These are phyloP conservation scores for Magallana angulata DNA, from an alignment of 1,140 invertebrate genomes.

Conservation along the genomic window DNA sequence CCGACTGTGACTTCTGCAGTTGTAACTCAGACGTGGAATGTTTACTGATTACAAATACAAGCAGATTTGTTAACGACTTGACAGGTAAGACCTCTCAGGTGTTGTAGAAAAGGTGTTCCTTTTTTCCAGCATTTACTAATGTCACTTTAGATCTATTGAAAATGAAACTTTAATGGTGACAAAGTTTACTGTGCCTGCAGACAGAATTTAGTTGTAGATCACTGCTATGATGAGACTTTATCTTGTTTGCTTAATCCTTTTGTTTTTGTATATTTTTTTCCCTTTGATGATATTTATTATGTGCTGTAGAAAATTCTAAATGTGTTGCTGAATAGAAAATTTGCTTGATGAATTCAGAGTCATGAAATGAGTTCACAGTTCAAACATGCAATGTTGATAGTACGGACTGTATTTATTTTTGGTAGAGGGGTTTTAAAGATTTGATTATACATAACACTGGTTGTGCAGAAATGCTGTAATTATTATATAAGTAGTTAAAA, in stretches of 20 bases:
- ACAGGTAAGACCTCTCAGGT: constrained; percentile 26
- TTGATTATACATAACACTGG: neutral
- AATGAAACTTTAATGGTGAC: neutral
- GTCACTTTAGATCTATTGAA: neutral
- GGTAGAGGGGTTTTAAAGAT: neutral
- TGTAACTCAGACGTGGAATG: constrained; percentile 22
- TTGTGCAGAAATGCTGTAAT: no score
- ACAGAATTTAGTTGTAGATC: neutral
- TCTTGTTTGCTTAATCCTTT: neutral
- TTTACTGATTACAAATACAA: constrained; percentile 33
- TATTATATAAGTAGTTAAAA: no score
- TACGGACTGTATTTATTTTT: neutral
- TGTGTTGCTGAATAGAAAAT: neutral
- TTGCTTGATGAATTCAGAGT: neutral
- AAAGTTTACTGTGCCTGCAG: neutral
- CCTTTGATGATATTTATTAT: neutral
- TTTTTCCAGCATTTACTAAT: neutral
- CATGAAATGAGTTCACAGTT: neutral
- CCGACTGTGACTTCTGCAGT: neutral
- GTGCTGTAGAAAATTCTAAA: neutral
- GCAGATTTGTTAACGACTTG: constrained; percentile 32
- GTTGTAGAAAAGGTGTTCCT: neutral
- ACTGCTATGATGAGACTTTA: neutral
- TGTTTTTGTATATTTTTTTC: constrained; percentile 4
- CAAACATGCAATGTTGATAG: neutral